A percentile compares a stretch with the other conserved stretches of the same genome.
phyloP scores from a whole-genome alignment of 2,113 vertebrate species.

The Salvelinus sp. region DNA sequence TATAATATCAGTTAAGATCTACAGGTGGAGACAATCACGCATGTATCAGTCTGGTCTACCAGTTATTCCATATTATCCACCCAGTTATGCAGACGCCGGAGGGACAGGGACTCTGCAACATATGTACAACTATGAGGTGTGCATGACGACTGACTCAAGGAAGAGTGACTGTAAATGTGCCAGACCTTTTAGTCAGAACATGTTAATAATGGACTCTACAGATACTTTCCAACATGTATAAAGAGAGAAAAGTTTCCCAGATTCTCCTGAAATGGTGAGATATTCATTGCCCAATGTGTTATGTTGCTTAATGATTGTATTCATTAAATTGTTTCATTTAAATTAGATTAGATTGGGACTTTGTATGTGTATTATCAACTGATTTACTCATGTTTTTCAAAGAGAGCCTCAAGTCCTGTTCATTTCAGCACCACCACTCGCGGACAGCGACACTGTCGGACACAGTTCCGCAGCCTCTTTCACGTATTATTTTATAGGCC shows the following conservation, averaged over 20 bases:
- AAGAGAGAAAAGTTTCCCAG: no score
- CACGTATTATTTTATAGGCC: no score
- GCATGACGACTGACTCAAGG: conserved; percentile 26
- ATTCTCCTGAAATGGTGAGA: no score
- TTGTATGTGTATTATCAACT: not conserved
- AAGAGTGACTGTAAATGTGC: conserved; percentile 17
- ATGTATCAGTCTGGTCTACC: not conserved
- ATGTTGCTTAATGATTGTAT: not conserved
- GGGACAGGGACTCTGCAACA: conserved; percentile 13
- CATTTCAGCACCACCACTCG: no score
- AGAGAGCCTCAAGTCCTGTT: no score
- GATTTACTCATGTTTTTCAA: no score
- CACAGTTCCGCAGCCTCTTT: no score
- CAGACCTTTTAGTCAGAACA: conserved; percentile 11
- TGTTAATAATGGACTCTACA: conserved; percentile 6
- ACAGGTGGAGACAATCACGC: conserved; percentile 3
- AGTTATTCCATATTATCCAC: conserved; percentile 18
- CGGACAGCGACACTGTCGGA: no score
- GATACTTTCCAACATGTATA: no score
- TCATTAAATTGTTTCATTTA: not conserved
- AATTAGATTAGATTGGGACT: not conserved
- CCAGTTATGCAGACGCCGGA: not conserved
- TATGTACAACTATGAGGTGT: conserved; percentile 39
- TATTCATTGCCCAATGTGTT: not conserved
- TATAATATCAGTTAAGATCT: conserved; percentile 11